Conservation (phyloP, 2,797 vertebrate genomes). For the Helostoma temminkii region DNA sequence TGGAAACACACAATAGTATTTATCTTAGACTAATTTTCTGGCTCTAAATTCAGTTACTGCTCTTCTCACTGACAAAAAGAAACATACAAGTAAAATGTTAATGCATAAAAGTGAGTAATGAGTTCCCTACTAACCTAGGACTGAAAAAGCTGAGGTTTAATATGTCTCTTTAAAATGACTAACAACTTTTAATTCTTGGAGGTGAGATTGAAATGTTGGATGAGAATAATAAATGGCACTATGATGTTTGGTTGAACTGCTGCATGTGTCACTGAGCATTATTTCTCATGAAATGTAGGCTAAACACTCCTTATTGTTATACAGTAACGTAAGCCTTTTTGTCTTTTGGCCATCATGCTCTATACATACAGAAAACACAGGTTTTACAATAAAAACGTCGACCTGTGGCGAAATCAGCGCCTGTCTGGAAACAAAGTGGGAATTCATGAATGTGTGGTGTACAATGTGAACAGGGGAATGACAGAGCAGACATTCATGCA, state of each 20-base stretch:
- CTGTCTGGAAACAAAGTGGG: constrained; percentile 23
- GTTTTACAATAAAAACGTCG: background rate
- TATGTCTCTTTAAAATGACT: constrained; percentile 28
- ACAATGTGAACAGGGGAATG: constrained; percentile 34
- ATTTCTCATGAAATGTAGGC: constrained; percentile 10
- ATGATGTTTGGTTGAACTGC: constrained; percentile 23
- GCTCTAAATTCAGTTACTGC: constrained; percentile 49
- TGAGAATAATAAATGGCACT: constrained; percentile 38
- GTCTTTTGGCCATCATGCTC: background rate
- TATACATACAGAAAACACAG: background rate
- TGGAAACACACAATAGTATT: constrained; percentile 55
- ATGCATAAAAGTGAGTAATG: constrained; percentile 42
- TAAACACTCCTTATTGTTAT: background rate
- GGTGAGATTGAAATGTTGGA: constrained; percentile 49
- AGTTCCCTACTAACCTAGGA: constrained; percentile 5
- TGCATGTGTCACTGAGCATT: constrained; percentile 7
- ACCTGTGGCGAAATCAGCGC: constrained; percentile 12
- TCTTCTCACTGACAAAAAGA: no score
- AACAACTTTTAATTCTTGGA: constrained; percentile 53
- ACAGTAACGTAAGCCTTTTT: background rate
- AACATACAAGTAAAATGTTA: no score
- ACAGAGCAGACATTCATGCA: constrained; percentile 53
- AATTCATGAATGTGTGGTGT: constrained; percentile 38
- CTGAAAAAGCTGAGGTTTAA: constrained; percentile 19
- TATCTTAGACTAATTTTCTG: constrained; percentile 51